Base-by-base conservation (phyloP, 2,888 invertebrate genomes). In the Chloroclysta siterata region DNA sequence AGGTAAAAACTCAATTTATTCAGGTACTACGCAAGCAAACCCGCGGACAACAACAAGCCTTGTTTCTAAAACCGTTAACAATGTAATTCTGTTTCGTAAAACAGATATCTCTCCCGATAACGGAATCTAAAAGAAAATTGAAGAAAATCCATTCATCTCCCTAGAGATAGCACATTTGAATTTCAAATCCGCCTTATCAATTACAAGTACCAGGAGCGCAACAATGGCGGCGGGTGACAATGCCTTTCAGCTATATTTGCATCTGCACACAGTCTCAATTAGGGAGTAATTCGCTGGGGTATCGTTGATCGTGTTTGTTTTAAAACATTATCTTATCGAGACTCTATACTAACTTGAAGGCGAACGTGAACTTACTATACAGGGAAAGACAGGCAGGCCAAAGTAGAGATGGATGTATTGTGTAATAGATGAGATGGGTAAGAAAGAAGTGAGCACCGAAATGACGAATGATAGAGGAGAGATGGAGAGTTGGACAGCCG, bases 101-200 rank as follows among this genome's bases (percentile, higher is more conserved):
- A 52, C 52, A 53, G 41, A 13, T 39, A 52, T 36, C 15, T 52
- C 10, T 22, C 73, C 74, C 73, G 80, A 77, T 79, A 80, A 79
- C 76, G 47, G 53, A 44, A 58, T 58, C 57, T 56, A 68, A 68
- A 68, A 74, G 75, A 73, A 77, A 81, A 79, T 77, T 77, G 75
- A 78, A 79, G 81, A 76, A 75, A 83, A 82, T 82, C 81, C 81
- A 81, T 84, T 78, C 73, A 72, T 75, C 71, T 79, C 81, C 75
- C 73, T 62, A 47, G 77, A 78, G 81, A 78, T 50, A 51, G 17
- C 73, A 72, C 73, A 91, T 90, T 89, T 89, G 87, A 89, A 90
- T 84, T 91, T 88, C 87, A 89, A 90, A 90, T 90, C 72, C 88
- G 87, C 90, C 89, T 90, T 91, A 90, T 91, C 91, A 91, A 90